Evolutionary conservation across 2,113 vertebrate genomes (phyloP), one percentile per base, ranked within the genome.

Genomic region (Dolichallabes microphthalmus): DNA sequence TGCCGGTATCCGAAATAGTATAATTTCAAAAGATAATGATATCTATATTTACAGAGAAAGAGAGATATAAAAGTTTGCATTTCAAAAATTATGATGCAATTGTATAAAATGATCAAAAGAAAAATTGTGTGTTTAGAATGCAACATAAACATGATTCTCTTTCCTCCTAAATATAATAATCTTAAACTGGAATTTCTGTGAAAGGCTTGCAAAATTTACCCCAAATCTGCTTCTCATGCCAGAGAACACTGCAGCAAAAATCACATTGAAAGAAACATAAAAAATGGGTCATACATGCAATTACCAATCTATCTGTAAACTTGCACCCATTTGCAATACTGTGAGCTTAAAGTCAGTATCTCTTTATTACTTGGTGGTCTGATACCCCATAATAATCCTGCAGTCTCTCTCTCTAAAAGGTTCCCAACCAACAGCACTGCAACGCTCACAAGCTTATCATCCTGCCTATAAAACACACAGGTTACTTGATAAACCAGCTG

Each of bases 61-160:
- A 35, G 5, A 80, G 61, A 63, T 45, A 61, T 58, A 58, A 4
- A 45, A 45, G 45, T 58, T 19, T 52, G 52, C 32, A 90, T 82
- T 58, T 35, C 19, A 73, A 90, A 87, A 82, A 88, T 86, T 61
- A 81, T 52, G 4, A 83, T 85, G 78, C 14, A 82, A 58, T 52
- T 39, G 27, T 35, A 74, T 85, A 15, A 82, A 71, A 35, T 83
- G 60, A 30, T 10, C 8, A 11, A 78, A 78, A 22, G 7, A 78
- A 32, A 77, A 58, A 58, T 75, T 19, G 14, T 52, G 3, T 64
- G 35, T 69, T 55, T 8, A 55, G 5, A 55, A 30, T 19, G 52
- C 30, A 30, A 76, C 22, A 83, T 17, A 11, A 50, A 45, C n/a
- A 45, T 11, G n/a, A 30, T 39, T 19, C 5, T 55, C 15, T 68